Evolutionary conservation across 2,888 invertebrate species (phyloP), one percentile per base, ranked within the genome.

Genomic region (Hipparchia sbordonii): DNA sequence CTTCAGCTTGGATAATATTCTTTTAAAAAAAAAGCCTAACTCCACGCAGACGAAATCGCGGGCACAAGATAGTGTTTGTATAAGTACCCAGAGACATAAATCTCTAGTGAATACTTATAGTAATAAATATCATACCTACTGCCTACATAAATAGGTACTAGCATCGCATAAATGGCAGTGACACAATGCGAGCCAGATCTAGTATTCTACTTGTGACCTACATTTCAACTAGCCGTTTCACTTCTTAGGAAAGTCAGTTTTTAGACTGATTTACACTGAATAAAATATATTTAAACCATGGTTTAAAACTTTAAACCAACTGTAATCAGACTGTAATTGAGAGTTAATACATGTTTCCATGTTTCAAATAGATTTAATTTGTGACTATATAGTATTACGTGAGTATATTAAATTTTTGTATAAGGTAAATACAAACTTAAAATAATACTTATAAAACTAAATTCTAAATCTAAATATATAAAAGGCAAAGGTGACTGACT

Each of bases 101-200:
- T 48, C 48, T 48, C 48, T 8, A 48, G 48, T 48, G 48, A 7
- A 56, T 13, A 7, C 6, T 13, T 13, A 13, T 13, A 6, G 7
- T 56, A 12, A 60, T 23, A 57, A 23, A 8, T 57, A 60, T 60
- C 5, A 39, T 60, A 10, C 10, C 39, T 60, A 61, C 6, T 12
- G 12, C 39, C 62, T 48, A 46, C 46, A 46, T 13, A 62, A 60
- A 57, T 66, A 70, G 57, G 61, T 61, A 69, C 61, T 45, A 10
- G 59, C 39, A 61, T 51, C 66, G 52, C 67, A 67, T 60, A 70
- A 75, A 75, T 73, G 75, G 71, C 73, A 71, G 72, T 71, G 74
- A 74, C 72, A 72, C 75, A 73, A 75, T 72, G 71, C 71, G 69
- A 73, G 63, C 59, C 65, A 75, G 73, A 75, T 73, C 69, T 67